These are phyloP conservation scores for Sesia apiformis DNA, from an alignment of 2,888 invertebrate genomes.

Conservation along the genomic window DNA sequence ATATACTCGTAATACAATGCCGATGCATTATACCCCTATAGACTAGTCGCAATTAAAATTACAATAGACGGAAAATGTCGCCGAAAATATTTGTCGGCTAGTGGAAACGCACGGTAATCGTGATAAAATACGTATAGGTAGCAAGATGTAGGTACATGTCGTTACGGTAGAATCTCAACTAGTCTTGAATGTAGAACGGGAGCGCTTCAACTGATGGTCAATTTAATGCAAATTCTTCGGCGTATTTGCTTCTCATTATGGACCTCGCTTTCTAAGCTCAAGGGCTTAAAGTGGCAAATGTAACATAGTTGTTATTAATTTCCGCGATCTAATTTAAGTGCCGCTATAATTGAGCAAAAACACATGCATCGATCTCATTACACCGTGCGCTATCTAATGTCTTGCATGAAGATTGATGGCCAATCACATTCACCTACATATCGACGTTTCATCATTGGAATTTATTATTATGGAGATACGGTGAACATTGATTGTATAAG, in stretches of 20 bases:
- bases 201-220: conserved; percentile 20
- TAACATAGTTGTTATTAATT: not conserved
- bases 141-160: not conserved
- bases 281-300: not conserved
- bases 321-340: not conserved
- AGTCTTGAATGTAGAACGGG: conserved; percentile 38
- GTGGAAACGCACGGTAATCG: not conserved
- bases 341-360: not conserved
- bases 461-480: conserved; percentile 7
- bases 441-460: conserved; percentile 23
- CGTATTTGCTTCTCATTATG: conserved; percentile 32
- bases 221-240: conserved; percentile 44
- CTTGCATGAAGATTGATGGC: conserved; percentile 44
- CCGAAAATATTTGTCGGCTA: too few relatives aligned
- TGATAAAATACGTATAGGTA: not conserved
- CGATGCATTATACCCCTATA: too few relatives aligned
- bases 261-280: conserved; percentile 13
- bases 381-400: conserved; percentile 16
- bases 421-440: conserved; percentile 30
- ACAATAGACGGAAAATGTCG: too few relatives aligned
- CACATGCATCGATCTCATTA: conserved; percentile 18
- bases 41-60: too few relatives aligned
- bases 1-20: too few relatives aligned
- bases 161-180: conserved; percentile 10
- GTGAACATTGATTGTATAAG: not conserved